Evolutionary conservation across 2,797 vertebrate genomes (phyloP), one percentile per base, ranked within the genome.

Genomic region (Tamandua tetradactyla): DNA sequence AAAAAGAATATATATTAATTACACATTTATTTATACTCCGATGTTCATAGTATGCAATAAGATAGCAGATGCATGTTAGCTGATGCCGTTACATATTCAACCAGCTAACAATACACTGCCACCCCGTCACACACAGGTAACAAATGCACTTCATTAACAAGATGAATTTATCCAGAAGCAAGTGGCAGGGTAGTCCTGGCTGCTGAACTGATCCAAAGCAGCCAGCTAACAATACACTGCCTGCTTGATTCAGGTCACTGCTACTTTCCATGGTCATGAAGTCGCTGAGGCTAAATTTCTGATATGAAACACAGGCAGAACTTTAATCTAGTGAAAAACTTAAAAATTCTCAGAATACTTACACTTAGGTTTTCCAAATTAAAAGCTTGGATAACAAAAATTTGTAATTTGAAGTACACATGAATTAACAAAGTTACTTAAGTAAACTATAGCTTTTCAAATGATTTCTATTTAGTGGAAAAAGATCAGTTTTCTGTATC

Each of bases 51-150:
- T 93, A 94, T 98, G 98, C 90, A 98, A 98, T 98, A 93, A 96
- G 98, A 98, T 13, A 98, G 99, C 99, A 99, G 82, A 78, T 98
- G 98, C 98, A 97, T 98, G 98, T 98, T 98, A 99, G 98, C 99
- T 98, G 99, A 97, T 98, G 95, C 86, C 93, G 55, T 57, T 81
- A 94, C 59, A 94, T 97, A 97, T 90, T 64, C 98, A 98, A 99
- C 98, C 99, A 99, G 99, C 99, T 99, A 99, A 99, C 99, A 98
- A 97, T 98, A 98, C 99, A 99, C 99, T 99, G 99, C 99, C 99
- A 96, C 95, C 98, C 97, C 97, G 97, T 98, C 98, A 94, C 96
- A 99, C 98, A 98, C 97, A 97, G 97, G 75, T 55, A 88, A 68
- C 3, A 23, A 47, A 12, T 3, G 14, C 35, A 20, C 0, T 0